Evolutionary conservation across 2,797 vertebrate species (phyloP).

Genomic region (Urocyon cinereoargenteus): DNA sequence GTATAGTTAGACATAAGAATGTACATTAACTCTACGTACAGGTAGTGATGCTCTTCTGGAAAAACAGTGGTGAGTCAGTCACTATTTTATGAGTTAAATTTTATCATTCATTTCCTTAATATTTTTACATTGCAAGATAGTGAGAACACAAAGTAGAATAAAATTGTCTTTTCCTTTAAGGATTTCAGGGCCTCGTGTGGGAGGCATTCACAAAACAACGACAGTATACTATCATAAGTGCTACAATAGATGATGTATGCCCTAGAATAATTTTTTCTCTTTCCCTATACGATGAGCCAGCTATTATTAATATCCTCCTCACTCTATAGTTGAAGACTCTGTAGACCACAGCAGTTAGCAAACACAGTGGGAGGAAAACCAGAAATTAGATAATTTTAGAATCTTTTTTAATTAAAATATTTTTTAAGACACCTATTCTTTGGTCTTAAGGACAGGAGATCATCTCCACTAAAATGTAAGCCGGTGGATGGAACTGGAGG

Average conservation of each 20-base stretch:
- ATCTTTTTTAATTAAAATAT: not conserved
- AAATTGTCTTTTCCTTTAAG: not conserved
- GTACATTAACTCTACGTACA: not conserved
- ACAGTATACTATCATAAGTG: not conserved
- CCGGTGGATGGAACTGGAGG: too few species aligned
- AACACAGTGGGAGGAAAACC: not conserved
- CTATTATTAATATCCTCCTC: not conserved
- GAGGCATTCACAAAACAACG: not conserved
- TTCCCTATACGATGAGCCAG: not conserved
- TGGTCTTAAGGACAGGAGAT: not conserved
- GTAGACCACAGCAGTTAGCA: not conserved
- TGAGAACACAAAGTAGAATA: not conserved
- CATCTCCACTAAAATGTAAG: not conserved
- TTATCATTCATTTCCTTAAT: not conserved
- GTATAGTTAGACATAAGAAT: not conserved
- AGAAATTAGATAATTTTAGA: not conserved
- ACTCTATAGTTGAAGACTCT: not conserved
- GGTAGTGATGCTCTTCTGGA: not conserved
- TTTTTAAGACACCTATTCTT: not conserved
- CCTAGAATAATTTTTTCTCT: slow-evolving; percentile 32
- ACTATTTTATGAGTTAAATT: slow-evolving; percentile 6
- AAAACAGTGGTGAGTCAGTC: not conserved
- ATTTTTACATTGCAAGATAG: not conserved
- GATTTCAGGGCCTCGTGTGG: not conserved
- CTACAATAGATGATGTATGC: not conserved